Conservation (phyloP, 2,797 vertebrate species). For the Hemitrygon akajei region DNA sequence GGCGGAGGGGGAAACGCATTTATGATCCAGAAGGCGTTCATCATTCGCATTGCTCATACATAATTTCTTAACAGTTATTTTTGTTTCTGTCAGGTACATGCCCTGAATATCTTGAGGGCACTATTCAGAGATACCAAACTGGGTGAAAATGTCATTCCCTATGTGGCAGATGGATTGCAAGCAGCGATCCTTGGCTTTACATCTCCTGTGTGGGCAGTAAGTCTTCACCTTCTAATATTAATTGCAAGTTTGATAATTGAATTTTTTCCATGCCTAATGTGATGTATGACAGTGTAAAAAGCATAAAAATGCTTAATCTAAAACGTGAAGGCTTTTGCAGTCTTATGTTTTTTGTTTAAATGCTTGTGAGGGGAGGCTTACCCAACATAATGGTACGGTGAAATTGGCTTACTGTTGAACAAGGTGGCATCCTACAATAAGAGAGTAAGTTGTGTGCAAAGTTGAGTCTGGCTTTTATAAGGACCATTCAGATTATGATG, state of each 20-base stretch:
- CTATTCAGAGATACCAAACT: slow-evolving; percentile 85
- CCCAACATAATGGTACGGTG: neutral
- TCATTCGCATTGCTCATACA: neutral
- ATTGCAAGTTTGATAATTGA: neutral
- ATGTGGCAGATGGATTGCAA: slow-evolving; percentile 81
- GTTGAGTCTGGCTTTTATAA: neutral
- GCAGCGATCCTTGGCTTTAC: slow-evolving; percentile 85
- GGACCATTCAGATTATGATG: neutral
- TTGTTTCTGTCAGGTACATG: slow-evolving; percentile 70
- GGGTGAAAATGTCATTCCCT: slow-evolving; percentile 84
- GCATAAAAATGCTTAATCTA: neutral
- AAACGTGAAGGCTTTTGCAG: neutral
- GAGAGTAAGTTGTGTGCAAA: neutral
- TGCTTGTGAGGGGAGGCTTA: neutral
- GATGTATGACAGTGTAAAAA: neutral
- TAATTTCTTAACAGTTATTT: neutral
- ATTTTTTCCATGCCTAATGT: neutral
- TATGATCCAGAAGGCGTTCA: neutral
- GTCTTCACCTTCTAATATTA: slow-evolving; percentile 47
- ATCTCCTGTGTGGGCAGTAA: slow-evolving; percentile 91
- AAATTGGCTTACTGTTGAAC: neutral
- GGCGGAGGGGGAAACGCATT: too few species aligned
- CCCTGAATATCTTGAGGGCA: slow-evolving; percentile 87
- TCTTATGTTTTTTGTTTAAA: neutral
- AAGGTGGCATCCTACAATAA: neutral